These are phyloP conservation scores for Hoplodrina ambigua DNA, from an alignment of 2,888 invertebrate genomes.

Conservation along the genomic window DNA sequence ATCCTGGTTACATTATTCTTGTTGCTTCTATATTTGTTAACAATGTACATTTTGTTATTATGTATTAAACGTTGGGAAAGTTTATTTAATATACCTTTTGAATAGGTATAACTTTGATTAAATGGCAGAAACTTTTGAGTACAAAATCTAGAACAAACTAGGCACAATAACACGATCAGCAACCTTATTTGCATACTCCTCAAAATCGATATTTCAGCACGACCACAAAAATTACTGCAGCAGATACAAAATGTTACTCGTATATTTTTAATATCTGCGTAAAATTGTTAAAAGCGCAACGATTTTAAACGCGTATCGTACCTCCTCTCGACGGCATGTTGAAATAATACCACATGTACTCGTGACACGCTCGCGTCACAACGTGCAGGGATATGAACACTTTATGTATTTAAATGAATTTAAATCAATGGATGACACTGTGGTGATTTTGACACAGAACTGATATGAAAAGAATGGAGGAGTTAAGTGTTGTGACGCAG, in stretches of 20 bases:
- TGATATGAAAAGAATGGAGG: not conserved
- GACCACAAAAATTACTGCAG: not conserved
- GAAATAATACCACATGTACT: constrained; percentile 26
- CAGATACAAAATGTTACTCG: constrained; percentile 7
- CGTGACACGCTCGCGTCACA: not conserved
- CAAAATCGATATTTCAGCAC: no score
- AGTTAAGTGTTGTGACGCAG: not conserved
- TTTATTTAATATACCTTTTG: no score
- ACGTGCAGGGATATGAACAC: not conserved
- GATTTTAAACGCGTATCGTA: constrained; percentile 36
- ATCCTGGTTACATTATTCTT: no score
- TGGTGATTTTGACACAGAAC: constrained; percentile 2
- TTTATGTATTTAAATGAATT: constrained; percentile 28
- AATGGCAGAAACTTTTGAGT: no score
- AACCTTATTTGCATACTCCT: not conserved
- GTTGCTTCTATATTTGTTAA: no score
- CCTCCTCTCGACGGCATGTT: constrained; percentile 5
- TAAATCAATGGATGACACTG: constrained; percentile 11
- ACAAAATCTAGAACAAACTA: not conserved
- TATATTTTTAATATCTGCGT: constrained; percentile 19
- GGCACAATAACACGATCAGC: not conserved
- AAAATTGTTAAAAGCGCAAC: constrained; percentile 7
- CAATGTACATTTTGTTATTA: no score
- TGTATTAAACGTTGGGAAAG: no score
- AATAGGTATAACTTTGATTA: no score